Base-by-base conservation (phyloP, 2,888 invertebrate genomes). In the Drosophila setosimentum region DNA sequence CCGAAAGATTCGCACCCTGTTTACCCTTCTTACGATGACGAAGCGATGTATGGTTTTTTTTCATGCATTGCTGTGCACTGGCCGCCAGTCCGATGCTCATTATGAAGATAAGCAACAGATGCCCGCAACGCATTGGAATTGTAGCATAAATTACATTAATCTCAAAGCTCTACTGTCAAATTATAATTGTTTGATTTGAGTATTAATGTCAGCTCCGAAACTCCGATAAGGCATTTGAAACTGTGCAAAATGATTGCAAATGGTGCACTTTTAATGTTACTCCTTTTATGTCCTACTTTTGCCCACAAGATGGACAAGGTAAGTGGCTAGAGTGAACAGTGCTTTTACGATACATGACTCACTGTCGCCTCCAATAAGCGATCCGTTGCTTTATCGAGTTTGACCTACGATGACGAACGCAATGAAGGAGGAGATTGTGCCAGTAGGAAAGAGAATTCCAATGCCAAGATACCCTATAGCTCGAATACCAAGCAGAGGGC, bases 401-500 rank as follows among this genome's bases (percentile, higher is more conserved):
- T 42, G 29, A 35, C 24, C 0, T 61, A 18, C 27, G 65, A 71
- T 2, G 63, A 55, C 0, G 63, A 33, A 3, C 53, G 37, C 3
- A 68, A 55, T 3, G 42, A 30, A 2, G 30, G 10, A 21, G 55
- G 8, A 2, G 62, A 49, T 1, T 29, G 10, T 1, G 33, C 10
- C 0, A 53, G 53, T 13, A 35, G 27, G 29, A 68, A 58, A 21
- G 33, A 61, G 3, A 49, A 21, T 3, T 74, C 77, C 35, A 53
- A 18, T 0, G 30, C 63, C 8, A 76, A 62, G 32, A 3, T 71
- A 8, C 8, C 50, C 2, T 55, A 51, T 11, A 76, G 48, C 7
- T 21, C 59, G 45, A 76, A 33, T 48, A 57, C 57, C 8, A 92
- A 83, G 62, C 82, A 94, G 87, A 95, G 94, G 82, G 95, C 95